Base-by-base conservation (phyloP, 2,888 invertebrate genomes). In the Heliconius ismenius region DNA sequence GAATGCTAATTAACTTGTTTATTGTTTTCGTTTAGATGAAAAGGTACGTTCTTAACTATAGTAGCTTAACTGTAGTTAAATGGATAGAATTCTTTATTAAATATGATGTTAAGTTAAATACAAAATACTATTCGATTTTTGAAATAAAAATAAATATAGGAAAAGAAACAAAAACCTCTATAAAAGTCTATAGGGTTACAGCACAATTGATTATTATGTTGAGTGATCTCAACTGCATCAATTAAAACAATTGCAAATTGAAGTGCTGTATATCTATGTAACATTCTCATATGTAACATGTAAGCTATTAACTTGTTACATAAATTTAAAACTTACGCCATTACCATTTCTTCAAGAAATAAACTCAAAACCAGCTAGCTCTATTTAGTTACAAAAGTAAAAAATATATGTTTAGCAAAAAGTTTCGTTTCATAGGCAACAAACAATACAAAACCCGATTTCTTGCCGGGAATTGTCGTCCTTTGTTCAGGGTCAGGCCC, bases 201-300 rank as follows among this genome's bases (percentile, higher is more conserved):
- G 0, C 21, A 18, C 49, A 18, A 49, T 21, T 43, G 43, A 43
- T 43, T 21, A 54, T 54, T 58, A 58, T 10, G n/a, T 58, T 24
- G 82, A 80, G 80, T 64, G 78, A 80, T 80, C 81, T 80, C 76
- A 78, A 81, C 81, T 78, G 74, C 77, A 70, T 80, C 76, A 79
- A 83, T 83, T 82, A 81, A 81, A 82, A 81, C 81, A 82, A 81
- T 82, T 4, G 60, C 36, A 21, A n/a, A 54, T 43, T 75, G 63
- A 58, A 58, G 58, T 32, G 6, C 54, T 21, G 36, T 36, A 62
- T 69, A 15, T 28, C 62, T 49, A 15, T n/a, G 24, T n/a, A 18
- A 62, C 49, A 9, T 32, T 69, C 68, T 54, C 24, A 74, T n/a
- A 39, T 24, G 65, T 54, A 54, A n/a, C n/a, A 32, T 54, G 21